Base-by-base conservation (phyloP, 2,888 invertebrate species). In the Rhingia campestris region DNA sequence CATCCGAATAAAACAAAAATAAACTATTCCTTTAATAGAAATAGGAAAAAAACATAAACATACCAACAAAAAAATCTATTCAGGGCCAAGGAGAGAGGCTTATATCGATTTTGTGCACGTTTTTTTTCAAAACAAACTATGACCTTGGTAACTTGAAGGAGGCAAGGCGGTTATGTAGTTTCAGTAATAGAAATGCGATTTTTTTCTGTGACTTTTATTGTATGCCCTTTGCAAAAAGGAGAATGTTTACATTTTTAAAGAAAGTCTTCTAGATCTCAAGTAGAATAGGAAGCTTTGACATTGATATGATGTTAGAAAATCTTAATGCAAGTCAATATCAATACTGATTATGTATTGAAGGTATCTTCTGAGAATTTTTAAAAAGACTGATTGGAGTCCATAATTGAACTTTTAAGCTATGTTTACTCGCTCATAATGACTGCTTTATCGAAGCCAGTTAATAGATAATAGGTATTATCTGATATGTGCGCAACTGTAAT, bases 61-160 rank as follows among this genome's bases (percentile, higher is more conserved):
- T 22, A 22, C 30, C 7, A 22, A 53, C 10, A 67, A 37, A 49
- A n/a, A 35, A 4, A 47, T 6, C n/a, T 10, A 33, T 67, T 67
- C 67, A 67, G 35, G 53, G 67, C 43, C 67, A 67, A 54, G 54
- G 54, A 22, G 43, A 22, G 43, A 45, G 54, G 22, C 22, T 41
- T 67, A 1, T 45, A 67, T 67, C 54, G 67, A 67, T 67, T 67
- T 37, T 10, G 4, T 30, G 12, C 22, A 22, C 35, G 9, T 45
- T 43, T 39, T 22, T 22, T 22, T 51, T 10, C 5, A 4, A 12
- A 43, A 59, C 32, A 32, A 59, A 58, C 30, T 22, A 33, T 14
- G 67, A 67, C 67, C 67, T 67, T 67, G 54, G n/a, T 33, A 22
- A n/a, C n/a, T 22, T 43, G 35, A 43, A 22, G 22, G 51, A 43